Evolutionary conservation across 2,888 invertebrate genomes (phyloP).

Genomic region (Ditula angustiorana): DNA sequence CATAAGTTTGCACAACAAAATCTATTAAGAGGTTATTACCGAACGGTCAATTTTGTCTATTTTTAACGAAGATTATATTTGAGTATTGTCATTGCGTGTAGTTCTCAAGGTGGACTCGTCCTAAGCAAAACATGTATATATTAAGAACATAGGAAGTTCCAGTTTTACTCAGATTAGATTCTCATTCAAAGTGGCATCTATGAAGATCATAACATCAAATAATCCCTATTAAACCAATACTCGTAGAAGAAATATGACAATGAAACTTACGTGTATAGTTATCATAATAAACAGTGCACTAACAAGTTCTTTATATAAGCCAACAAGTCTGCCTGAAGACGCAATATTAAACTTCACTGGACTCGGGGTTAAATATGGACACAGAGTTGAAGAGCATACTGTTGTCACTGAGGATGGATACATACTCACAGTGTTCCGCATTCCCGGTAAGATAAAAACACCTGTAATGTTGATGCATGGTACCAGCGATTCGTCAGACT

Average conservation of each 20-base stretch:
- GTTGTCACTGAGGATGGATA: slow-evolving; percentile 7
- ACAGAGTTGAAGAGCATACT: slow-evolving; percentile 41
- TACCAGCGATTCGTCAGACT: neutral
- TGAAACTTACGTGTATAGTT: neutral
- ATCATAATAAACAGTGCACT: neutral
- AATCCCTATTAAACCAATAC: too few species aligned
- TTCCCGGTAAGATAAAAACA: neutral
- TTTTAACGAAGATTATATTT: too few species aligned
- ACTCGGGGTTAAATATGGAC: slow-evolving; percentile 51
- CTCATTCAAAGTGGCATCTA: too few species aligned
- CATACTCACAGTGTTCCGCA: neutral
- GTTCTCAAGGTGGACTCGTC: too few species aligned
- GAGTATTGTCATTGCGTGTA: too few species aligned
- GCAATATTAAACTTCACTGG: slow-evolving; percentile 51
- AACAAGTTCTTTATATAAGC: neutral
- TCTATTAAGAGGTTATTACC: too few species aligned
- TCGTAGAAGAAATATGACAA: neutral
- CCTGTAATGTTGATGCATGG: neutral
- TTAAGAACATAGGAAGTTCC: too few species aligned
- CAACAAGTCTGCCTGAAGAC: slow-evolving; percentile 11
- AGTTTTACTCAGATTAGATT: too few species aligned
- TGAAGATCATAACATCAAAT: too few species aligned
- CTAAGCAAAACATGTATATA: too few species aligned
- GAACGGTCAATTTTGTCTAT: too few species aligned
- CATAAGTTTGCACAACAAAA: too few species aligned